A percentile compares a stretch with the other conserved stretches of the same genome.
Conservation (phyloP, 2,888 invertebrate species). For the Cryptus armator region DNA sequence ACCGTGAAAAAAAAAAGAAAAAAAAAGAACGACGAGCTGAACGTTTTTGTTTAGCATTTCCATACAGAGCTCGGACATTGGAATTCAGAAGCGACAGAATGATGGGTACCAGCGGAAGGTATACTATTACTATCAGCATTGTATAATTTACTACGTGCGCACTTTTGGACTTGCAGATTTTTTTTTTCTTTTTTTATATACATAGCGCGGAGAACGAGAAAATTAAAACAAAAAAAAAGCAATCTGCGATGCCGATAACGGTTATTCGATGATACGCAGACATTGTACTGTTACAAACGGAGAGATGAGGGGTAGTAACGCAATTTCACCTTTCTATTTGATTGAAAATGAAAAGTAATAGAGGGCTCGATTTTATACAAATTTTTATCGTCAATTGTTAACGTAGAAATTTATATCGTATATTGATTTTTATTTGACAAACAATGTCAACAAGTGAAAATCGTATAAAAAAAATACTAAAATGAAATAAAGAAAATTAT, state of each 20-base stretch:
- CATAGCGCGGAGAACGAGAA: neutral
- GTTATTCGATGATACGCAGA: neutral
- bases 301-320: neutral
- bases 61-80: slow-evolving; percentile 43
- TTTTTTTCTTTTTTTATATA: slow-evolving; percentile 4
- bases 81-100: slow-evolving; percentile 14
- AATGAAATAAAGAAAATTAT: no score
- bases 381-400: neutral
- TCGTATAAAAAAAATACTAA: no score
- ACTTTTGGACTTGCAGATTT: slow-evolving; percentile 20
- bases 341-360: neutral
- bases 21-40: slow-evolving; percentile 19
- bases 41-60: slow-evolving; percentile 53
- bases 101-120: slow-evolving; percentile 4
- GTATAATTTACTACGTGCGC: slow-evolving; percentile 30
- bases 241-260: neutral
- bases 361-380: neutral
- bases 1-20: slow-evolving; percentile 17
- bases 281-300: neutral
- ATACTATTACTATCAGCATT: slow-evolving; percentile 32
- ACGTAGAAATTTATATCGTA: no score
- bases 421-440: no score
- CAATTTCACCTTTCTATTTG: neutral
- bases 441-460: no score
- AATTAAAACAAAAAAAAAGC: neutral